Evolutionary conservation across 2,797 vertebrate species (phyloP).

Genomic region (Cirrhinus molitorella): DNA sequence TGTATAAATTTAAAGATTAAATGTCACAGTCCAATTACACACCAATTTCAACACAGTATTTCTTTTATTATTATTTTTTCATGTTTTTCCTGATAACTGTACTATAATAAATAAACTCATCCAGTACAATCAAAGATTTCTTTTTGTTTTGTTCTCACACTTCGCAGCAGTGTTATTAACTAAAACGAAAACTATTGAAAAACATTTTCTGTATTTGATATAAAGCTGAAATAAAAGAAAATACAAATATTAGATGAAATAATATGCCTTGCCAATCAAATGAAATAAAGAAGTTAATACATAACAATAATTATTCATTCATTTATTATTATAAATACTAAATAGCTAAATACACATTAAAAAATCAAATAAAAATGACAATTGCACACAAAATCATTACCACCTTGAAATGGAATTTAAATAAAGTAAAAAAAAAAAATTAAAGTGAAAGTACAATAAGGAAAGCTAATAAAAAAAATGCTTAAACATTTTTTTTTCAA

Average conservation of each 20-base stretch:
- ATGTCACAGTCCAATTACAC: neutral
- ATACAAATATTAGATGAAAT: neutral
- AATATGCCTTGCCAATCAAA: neutral
- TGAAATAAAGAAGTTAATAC: neutral
- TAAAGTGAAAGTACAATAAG: neutral
- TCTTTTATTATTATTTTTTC: too few relatives aligned
- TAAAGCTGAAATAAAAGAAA: neutral
- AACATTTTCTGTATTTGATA: neutral
- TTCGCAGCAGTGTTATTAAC: neutral
- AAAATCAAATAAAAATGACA: too few relatives aligned
- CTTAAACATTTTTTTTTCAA: too few relatives aligned
- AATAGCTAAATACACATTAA: too few relatives aligned
- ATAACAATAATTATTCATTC: neutral
- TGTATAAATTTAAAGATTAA: neutral
- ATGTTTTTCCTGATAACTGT: neutral
- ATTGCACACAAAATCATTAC: too few relatives aligned
- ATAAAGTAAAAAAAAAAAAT: neutral
- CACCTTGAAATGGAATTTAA: too few relatives aligned
- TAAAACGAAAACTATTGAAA: neutral
- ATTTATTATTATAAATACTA: too few relatives aligned
- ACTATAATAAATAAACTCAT: neutral
- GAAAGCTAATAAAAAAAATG: neutral
- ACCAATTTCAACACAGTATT: too few relatives aligned
- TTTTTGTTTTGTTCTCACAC: neutral
- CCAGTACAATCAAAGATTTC: too few relatives aligned